phyloP scores from a whole-genome alignment of 2,888 invertebrate species.

The Kryphioiulus occultus region DNA sequence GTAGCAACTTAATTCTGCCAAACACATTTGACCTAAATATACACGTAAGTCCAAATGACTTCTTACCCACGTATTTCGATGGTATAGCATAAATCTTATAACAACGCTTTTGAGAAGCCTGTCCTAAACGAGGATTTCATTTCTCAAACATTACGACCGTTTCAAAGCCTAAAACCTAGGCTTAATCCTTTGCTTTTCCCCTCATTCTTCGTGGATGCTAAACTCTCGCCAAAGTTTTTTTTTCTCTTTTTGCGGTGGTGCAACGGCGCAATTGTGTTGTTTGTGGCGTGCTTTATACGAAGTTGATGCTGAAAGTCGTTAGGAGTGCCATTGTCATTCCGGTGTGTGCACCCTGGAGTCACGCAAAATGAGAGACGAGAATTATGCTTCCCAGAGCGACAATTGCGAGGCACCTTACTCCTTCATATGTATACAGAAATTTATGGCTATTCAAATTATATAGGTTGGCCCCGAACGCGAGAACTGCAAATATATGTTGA shows the following conservation, averaged over 20 bases:
- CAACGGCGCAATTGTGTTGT: conserved; percentile 18
- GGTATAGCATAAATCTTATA: too few relatives aligned
- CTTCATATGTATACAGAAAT: conserved; percentile 41
- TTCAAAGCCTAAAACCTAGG: too few relatives aligned
- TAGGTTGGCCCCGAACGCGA: conserved; percentile 32
- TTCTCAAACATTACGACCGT: background rate
- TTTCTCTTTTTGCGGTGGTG: conserved; percentile 1
- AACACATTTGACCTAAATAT: too few relatives aligned
- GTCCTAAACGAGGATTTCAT: background rate
- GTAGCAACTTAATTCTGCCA: too few relatives aligned
- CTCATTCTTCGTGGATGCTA: background rate
- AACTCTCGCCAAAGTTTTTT: background rate
- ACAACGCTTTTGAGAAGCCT: background rate
- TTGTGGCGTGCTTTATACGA: conserved; percentile 13
- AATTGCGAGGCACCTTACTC: conserved; percentile 46
- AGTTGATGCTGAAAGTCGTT: conserved; percentile 36
- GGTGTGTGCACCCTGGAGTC: conserved; percentile 47
- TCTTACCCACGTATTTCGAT: too few relatives aligned
- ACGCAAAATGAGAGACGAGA: conserved; percentile 48
- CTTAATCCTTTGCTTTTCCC: too few relatives aligned
- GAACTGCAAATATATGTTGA: conserved; percentile 21
- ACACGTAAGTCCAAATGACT: too few relatives aligned
- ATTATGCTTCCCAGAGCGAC: conserved; percentile 49
- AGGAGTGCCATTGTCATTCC: conserved; percentile 46
- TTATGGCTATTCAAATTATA: conserved; percentile 50